Evolutionary conservation across 2,888 invertebrate genomes (phyloP), one percentile per base, ranked within the genome.

Genomic region (Lagria hirta): DNA sequence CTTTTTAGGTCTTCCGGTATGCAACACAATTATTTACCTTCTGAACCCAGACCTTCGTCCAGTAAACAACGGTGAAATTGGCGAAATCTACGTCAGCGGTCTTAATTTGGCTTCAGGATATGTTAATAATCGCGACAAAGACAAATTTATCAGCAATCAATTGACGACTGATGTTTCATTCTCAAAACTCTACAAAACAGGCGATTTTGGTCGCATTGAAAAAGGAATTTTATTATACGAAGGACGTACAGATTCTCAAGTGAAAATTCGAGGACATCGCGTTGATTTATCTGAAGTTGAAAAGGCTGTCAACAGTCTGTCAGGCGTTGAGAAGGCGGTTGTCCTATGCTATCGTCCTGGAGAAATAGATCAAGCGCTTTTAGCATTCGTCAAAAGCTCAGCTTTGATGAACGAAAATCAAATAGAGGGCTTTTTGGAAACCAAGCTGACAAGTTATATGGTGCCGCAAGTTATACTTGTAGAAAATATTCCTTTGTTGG

Each of bases 261-360:
- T 72, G 2, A 94, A 91, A 75, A 83, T 91, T 36, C 76, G 91
- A 24, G 94, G 94, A 0, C 88, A 93, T 62, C 75, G 92, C 5
- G 88, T 94, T 0, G 91, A 93, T 63, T 73, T 92, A 29, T 78
- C 82, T 1, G 93, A 94, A 73, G 84, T 94, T 1, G 91, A 93
- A 60, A 81, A 81, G 46, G 84, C 83, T 3, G 78, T 90, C 0
- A 72, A 75, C 15, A 73, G 76, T 3, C 70, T 86, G 1, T 73
- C 78, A 0, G 80, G 79, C 2, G 79, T 91, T 2, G 84, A 88
- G 7, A 88, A 88, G 69, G 82, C 80, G 3, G 82, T 86, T 1
- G 88, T 90, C 4, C 75, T 92, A 1, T 89, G 89, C 66, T 86
- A 90, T 63, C 84, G 83, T 34, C 77, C 86, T 4, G 87, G 86